A percentile compares a stretch with the other conserved stretches of the same genome.
Conservation (phyloP, 2,113 vertebrate genomes). For the Misgurnus mizolepis region DNA sequence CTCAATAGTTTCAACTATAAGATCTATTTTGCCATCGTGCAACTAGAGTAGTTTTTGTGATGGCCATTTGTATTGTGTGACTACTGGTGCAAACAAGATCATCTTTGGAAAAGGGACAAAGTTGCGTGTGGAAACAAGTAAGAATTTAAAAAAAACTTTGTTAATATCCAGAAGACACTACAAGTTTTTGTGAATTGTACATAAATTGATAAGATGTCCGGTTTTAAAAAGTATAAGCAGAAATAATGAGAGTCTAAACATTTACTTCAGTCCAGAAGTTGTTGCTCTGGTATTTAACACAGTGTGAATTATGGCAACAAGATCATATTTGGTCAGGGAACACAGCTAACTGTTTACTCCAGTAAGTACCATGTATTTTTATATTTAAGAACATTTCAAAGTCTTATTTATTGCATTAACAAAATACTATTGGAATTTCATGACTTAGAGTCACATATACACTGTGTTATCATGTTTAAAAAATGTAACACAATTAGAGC, state of each 20-base stretch:
- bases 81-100: slow-evolving; percentile 6
- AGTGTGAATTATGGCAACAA: slow-evolving; percentile 37
- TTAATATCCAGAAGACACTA: not conserved
- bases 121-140: slow-evolving; percentile 47
- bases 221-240: too few species aligned
- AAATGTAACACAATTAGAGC: too few species aligned
- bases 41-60: slow-evolving; percentile 32
- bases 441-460: not conserved
- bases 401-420: not conserved
- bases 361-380: slow-evolving; percentile 33
- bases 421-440: not conserved
- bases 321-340: slow-evolving; percentile 44
- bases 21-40: not conserved
- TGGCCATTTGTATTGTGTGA: slow-evolving; percentile 45
- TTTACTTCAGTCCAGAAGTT: not conserved
- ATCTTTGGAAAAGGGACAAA: slow-evolving; percentile 49
- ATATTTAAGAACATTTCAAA: not conserved
- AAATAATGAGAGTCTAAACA: not conserved
- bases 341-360: slow-evolving; percentile 27
- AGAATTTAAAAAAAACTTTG: slow-evolving; percentile 6
- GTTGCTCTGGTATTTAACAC: not conserved
- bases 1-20: not conserved
- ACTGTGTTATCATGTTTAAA: too few species aligned
- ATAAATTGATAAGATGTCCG: not conserved
- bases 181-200: not conserved